Evolutionary conservation across 2,888 invertebrate genomes (phyloP), one percentile per base, ranked within the genome.

Genomic region (Allacma fusca): DNA sequence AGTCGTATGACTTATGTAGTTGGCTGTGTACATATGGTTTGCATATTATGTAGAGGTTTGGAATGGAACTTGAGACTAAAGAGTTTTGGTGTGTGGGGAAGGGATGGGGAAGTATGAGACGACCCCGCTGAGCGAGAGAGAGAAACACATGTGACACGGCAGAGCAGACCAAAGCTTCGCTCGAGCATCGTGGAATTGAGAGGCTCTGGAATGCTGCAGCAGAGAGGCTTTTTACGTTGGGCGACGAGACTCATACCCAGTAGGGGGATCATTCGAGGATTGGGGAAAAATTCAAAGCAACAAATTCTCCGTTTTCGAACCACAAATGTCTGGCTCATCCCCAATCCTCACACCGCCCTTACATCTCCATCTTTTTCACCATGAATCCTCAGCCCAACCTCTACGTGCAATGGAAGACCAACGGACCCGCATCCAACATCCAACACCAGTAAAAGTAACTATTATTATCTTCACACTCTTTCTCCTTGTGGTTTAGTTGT

Each of bases 251-350:
- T 34, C 9, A 34, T 67, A 67, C 67, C 67, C 67, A 67, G 67
- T 29, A 67, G 67, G 67, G 67, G 67, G 67, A 67, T 67, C 23
- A 67, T n/a, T 34, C 23, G 67, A 19, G 67, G 67, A 67, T 67
- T 67, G 67, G 67, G 67, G 67, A 67, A 67, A 34, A 21, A 29
- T 67, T 28, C 67, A 67, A 34, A 67, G 34, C 29, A n/a, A 5
- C 7, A 34, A 28, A 23, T 62, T 67, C n/a, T 67, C 24, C 67
- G n/a, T 67, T 67, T 29, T 26, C 23, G 24, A 62, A 26, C 62
- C 62, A 62, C 62, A 62, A 62, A 62, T 26, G 24, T 62, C 23
- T 62, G 62, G 62, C 62, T 62, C 62, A 62, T 62, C 62, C 62
- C 62, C 62, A 62, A 62, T 62, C 62, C 21, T 62, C 62, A 62